These are phyloP conservation scores for Petrolisthes cinctipes DNA, from an alignment of 2,888 invertebrate species.

Conservation along the genomic window DNA sequence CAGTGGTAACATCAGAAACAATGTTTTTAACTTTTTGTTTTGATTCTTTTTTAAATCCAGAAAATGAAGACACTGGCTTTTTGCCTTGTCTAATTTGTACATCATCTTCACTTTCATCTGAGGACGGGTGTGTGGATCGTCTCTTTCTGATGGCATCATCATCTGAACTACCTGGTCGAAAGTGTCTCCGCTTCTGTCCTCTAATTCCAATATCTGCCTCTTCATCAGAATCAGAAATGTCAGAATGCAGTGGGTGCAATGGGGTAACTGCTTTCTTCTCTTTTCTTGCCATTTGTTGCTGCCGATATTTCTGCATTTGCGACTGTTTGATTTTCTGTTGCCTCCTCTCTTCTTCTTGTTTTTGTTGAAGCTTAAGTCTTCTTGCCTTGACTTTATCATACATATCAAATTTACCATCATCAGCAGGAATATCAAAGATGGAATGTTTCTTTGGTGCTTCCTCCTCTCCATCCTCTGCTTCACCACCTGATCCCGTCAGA, in stretches of 20 bases:
- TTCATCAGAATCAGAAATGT: conserved; percentile 67
- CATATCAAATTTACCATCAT: conserved; percentile 74
- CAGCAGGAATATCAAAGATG: conserved; percentile 63
- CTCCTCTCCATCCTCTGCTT: conserved; percentile 59
- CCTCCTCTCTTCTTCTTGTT: conserved; percentile 74
- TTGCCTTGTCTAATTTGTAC: conserved; percentile 32
- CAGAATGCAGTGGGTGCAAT: conserved; percentile 79
- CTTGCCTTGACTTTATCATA: conserved; percentile 96
- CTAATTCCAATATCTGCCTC: conserved; percentile 68
- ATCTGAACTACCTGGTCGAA: conserved; percentile 66
- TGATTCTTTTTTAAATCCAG: conserved; percentile 37
- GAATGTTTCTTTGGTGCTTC: conserved; percentile 63
- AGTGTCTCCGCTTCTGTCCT: conserved; percentile 45
- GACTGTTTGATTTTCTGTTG: conserved; percentile 80
- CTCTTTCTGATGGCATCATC: conserved; percentile 57
- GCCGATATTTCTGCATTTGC: conserved; percentile 69
- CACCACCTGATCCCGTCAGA: conserved; percentile 57
- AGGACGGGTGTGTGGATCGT: conserved; percentile 21
- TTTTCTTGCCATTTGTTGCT: conserved; percentile 81
- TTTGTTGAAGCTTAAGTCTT: conserved; percentile 81
- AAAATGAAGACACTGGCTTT: conserved; percentile 34
- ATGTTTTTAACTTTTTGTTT: conserved; percentile 48
- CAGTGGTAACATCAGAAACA: conserved; percentile 60
- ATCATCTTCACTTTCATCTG: conserved; percentile 52
- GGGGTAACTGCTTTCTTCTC: conserved; percentile 82